Evolutionary conservation across 2,113 vertebrate genomes (phyloP), one percentile per base, ranked within the genome.

Genomic region (Rhynchomys soricoides): DNA sequence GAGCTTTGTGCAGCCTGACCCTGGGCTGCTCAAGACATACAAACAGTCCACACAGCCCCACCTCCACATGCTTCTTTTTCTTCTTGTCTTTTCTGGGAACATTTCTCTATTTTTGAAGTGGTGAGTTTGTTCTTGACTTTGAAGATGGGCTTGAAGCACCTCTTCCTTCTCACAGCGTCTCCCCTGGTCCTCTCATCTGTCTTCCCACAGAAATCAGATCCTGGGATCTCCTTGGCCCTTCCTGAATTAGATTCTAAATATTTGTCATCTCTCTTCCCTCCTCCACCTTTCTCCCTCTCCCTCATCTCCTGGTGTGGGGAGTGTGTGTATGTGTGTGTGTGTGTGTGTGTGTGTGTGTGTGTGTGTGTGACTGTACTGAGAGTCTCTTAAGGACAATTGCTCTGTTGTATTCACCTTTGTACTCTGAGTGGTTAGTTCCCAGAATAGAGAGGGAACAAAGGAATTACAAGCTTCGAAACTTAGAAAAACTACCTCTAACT

Each of bases 81-180:
- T 29, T 45, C 1, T n/a, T n/a, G 26, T n/a, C 52, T 79, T 52
- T 75, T 40, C 29, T 21, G 22, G 62, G 86, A 71, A 91, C 24
- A 68, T n/a, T 11, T 64, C 50, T 2, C 15, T 22, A 9, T 86
- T 75, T 86, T 62, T 87, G 50, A 79, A 77, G 59, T 70, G 48
- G 48, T 3, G 55, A 85, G 79, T 75, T 92, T 81, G 57, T 17
- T 66, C 40, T 68, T 86, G 74, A 87, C 83, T 96, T 78, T 93
- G 89, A 93, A 79, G 90, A 50, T 21, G n/a, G 24, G 48, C 37
- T 83, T 87, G 73, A 85, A 71, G 87, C 10, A 50, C 15, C 62
- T 79, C 17, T 5, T 79, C 31, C 57, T 89, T 62, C 85, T 52
- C 74, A 70, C 0, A 31, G 81, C 11, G 3, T 45, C 24, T 3